Base-by-base conservation (phyloP, 2,113 vertebrate species). In the Myrmophylax atrothorax region DNA sequence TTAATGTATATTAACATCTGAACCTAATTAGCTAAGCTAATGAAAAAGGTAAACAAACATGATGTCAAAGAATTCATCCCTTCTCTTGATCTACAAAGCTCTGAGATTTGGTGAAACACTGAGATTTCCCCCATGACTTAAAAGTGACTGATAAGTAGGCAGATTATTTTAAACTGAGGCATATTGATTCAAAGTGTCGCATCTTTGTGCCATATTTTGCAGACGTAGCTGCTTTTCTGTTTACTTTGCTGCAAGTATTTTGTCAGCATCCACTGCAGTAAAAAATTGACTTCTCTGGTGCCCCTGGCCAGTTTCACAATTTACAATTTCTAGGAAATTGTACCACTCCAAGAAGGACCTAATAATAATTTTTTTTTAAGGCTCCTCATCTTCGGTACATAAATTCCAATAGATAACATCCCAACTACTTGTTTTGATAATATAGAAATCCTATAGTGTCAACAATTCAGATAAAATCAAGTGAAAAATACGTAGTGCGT, bases 21-120 rank as follows among this genome's bases (percentile, higher is more conserved):
- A 95, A 86, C 35, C 33, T 70, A 90, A 90, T 93, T 83, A 96
- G 64, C 47, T 64, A 50, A 83, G 38, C 50, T 89, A 86, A 96
- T n/a, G 26, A 70, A 44, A 64, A 84, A 93, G 15, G 56, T 68
- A 94, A 93, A 86, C 46, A 93, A 89, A 58, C 13, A 35, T 3
- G 35, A 64, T 52, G 23, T 62, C 59, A 59, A 50, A 53, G 19
- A 92, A 84, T 90, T 91, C 42, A 40, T 6, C 12, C 20, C 7
- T 87, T 70, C 31, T 89, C 37, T 75, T 44, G 3, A 68, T 87
- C 15, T 72, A 37, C 13, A 93, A 42, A 75, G 3, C 29, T 72
- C 62, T 23, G 11, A 60, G 35, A 84, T 75, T 35, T 47, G 58
- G 68, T 25, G 23, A 76, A 60, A 50, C 11, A 29, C 3, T 37